Conservation (phyloP, 2,888 invertebrate genomes). For the Halictus ligatus region DNA sequence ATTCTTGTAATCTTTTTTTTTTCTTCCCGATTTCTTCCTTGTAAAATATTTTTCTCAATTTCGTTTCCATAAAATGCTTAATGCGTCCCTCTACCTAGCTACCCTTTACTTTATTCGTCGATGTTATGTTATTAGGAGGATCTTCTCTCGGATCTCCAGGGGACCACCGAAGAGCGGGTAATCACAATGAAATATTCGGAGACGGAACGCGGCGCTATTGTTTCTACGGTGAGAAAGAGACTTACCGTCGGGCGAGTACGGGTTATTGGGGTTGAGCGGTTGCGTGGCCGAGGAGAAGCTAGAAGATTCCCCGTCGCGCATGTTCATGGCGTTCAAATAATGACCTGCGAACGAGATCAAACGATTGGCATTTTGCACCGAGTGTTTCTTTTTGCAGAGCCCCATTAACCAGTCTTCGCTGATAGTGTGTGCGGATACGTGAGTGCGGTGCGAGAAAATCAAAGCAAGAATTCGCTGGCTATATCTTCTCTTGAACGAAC, state of each 20-base stretch:
- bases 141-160: not conserved
- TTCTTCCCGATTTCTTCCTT: not conserved
- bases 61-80: not conserved
- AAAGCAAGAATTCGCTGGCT: not conserved
- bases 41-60: not conserved
- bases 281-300: constrained; percentile 92
- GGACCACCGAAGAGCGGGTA: not conserved
- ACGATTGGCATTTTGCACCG: constrained; percentile 63
- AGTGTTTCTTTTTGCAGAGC: constrained; percentile 45
- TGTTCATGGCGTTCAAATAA: constrained; percentile 87
- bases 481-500: not conserved
- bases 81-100: not conserved
- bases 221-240: constrained; percentile 66
- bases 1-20: not conserved
- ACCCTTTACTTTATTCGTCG: not conserved
- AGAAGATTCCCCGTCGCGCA: constrained; percentile 85
- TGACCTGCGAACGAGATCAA: constrained; percentile 86
- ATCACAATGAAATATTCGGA: not conserved
- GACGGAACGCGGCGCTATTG: not conserved
- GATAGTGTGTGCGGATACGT: not conserved
- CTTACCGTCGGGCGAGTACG: constrained; percentile 96
- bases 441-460: not conserved
- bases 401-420: constrained; percentile 74
- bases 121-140: not conserved
- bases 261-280: constrained; percentile 94